Evolutionary conservation across 1,140 invertebrate genomes (phyloP).

Genomic region (Leptopilina clavipes): DNA sequence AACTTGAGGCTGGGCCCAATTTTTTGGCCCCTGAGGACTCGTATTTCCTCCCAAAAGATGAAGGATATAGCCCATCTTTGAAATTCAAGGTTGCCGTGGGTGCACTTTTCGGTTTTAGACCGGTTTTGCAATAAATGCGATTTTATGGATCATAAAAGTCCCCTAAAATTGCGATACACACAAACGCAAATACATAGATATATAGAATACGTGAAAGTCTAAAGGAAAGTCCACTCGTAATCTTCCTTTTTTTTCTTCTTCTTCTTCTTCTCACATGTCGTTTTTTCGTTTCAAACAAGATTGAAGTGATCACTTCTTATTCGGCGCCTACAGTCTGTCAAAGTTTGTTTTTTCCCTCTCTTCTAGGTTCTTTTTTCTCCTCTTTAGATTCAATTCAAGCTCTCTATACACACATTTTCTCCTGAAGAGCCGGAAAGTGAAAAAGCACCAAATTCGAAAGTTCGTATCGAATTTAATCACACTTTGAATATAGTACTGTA

Average conservation of each 20-base stretch:
- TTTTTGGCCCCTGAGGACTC: background rate
- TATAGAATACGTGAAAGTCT: background rate
- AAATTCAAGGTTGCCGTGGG: constrained; percentile 19
- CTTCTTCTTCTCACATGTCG: constrained; percentile 2
- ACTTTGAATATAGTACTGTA: background rate
- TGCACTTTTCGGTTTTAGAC: constrained; percentile 20
- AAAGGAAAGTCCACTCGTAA: constrained; percentile 13
- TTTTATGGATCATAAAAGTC: constrained; percentile 31
- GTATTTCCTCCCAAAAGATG: background rate
- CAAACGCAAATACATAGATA: too few relatives aligned
- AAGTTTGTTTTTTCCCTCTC: background rate
- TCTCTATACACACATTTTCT: background rate
- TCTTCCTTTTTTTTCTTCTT: too few relatives aligned
- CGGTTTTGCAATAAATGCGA: constrained; percentile 16
- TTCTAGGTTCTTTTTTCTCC: background rate
- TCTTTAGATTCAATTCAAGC: constrained; percentile 2
- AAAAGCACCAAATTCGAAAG: constrained; percentile 5
- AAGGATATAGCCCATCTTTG: background rate
- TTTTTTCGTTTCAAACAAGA: constrained; percentile 15
- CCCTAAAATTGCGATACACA: constrained; percentile 30
- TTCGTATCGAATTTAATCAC: constrained; percentile 20
- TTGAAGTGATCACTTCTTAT: constrained; percentile 26
- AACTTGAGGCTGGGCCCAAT: background rate
- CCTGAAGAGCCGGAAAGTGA: background rate
- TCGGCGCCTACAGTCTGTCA: constrained; percentile 30